phyloP scores from a whole-genome alignment of 2,113 vertebrate genomes.

The Scomber colias region DNA sequence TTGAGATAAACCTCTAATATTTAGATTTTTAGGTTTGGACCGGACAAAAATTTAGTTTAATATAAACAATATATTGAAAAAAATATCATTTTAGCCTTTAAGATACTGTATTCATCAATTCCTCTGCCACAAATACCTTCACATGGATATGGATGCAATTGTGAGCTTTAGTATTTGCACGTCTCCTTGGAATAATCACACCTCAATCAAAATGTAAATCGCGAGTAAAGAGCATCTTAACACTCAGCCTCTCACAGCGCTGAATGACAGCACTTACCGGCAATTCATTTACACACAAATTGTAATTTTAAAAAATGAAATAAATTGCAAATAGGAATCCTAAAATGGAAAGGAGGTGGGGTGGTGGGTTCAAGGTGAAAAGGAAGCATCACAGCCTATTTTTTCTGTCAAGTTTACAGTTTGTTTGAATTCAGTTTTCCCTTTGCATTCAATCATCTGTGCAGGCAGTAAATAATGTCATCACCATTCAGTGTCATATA shows the following conservation, averaged over 20 bases:
- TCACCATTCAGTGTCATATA: no score
- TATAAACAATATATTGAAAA: not conserved
- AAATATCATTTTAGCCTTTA: not conserved
- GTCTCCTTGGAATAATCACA: not conserved
- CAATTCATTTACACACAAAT: not conserved
- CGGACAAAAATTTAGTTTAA: no score
- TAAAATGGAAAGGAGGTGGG: no score
- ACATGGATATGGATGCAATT: not conserved
- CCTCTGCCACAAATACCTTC: not conserved
- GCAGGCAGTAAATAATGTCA: no score
- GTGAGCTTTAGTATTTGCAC: no score
- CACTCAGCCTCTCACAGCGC: not conserved
- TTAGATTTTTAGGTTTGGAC: not conserved
- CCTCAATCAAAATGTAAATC: constrained; percentile 16
- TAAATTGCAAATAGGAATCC: not conserved
- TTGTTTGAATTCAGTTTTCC: no score
- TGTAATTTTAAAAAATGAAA: not conserved
- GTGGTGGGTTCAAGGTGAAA: no score
- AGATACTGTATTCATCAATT: not conserved
- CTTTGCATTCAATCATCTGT: no score
- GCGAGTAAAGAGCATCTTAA: not conserved
- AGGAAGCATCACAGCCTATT: no score
- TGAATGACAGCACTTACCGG: not conserved
- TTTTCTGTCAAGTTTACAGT: no score
- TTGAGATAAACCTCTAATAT: constrained; percentile 3